Conservation (phyloP, 1,140 invertebrate species). For the Drosophila asahinai region DNA sequence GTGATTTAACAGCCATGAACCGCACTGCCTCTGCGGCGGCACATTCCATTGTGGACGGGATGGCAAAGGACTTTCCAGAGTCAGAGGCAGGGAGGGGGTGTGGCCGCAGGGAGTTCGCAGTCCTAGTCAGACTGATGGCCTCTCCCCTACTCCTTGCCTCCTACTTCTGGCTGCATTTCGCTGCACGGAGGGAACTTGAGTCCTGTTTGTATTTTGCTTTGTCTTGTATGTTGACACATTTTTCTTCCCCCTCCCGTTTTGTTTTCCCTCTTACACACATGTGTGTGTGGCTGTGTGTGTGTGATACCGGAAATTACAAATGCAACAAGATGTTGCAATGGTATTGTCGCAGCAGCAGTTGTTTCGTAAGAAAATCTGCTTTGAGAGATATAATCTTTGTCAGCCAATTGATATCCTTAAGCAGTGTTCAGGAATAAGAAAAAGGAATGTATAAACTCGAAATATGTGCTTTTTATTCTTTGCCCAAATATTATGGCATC, state of each 20-base stretch:
- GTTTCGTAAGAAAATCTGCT: not conserved
- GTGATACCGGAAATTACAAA: conserved; percentile 76
- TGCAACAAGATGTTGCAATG: conserved; percentile 76
- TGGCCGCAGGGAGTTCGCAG: conserved; percentile 10
- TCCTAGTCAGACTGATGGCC: conserved; percentile 15
- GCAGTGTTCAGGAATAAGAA: no score
- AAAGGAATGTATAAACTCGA: not conserved
- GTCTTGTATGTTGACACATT: conserved; percentile 75
- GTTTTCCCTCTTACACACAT: not conserved
- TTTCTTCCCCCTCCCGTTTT: conserved; percentile 19
- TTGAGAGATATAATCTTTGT: not conserved
- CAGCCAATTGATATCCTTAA: not conserved
- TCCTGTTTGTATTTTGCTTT: conserved; percentile 76
- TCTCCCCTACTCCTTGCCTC: not conserved
- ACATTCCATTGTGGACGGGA: conserved; percentile 8
- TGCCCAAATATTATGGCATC: not conserved
- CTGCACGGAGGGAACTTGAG: conserved; percentile 60
- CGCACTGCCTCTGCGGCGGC: conserved; percentile 20
- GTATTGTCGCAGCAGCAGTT: conserved; percentile 41
- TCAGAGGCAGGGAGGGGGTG: not conserved
- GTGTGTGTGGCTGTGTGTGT: conserved; percentile 16
- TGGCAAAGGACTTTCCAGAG: conserved; percentile 6
- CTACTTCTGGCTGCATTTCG: conserved; percentile 6
- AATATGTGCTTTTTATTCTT: not conserved
- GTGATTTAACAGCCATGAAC: not conserved